Evolutionary conservation across 2,797 vertebrate genomes (phyloP).

Genomic region (Bufotes viridis): DNA sequence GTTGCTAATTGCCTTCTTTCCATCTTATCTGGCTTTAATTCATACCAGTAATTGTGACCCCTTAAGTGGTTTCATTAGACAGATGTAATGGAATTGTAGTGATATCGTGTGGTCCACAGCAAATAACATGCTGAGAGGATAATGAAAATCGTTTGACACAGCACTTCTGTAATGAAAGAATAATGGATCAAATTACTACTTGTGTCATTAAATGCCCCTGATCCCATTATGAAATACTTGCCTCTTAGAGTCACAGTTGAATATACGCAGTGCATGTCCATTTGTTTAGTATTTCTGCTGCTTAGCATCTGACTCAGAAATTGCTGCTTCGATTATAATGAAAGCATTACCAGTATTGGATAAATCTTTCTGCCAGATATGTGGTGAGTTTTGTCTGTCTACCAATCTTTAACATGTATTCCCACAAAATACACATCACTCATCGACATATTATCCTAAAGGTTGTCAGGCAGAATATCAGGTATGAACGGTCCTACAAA

Average conservation of each 20-base stretch:
- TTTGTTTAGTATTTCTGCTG: conserved; percentile 23
- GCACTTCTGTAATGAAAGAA: conserved; percentile 58
- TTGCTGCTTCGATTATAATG: background rate
- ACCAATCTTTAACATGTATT: background rate
- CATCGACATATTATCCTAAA: too few species aligned
- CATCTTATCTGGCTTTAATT: conserved; percentile 52
- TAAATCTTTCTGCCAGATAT: background rate
- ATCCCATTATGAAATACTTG: conserved; percentile 45
- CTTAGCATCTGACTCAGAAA: background rate
- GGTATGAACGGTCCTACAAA: too few species aligned
- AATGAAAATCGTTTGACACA: conserved; percentile 59
- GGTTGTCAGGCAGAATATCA: too few species aligned
- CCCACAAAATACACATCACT: too few species aligned
- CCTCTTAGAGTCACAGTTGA: conserved; percentile 17
- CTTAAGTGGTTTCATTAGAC: conserved; percentile 52
- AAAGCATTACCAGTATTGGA: background rate
- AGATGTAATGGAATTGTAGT: conserved; percentile 51
- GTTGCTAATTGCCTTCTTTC: conserved; percentile 36
- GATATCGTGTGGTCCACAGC: conserved; percentile 53
- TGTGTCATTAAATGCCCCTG: conserved; percentile 46
- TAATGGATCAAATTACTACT: conserved; percentile 58
- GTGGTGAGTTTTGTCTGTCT: background rate
- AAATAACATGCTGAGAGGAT: conserved; percentile 53
- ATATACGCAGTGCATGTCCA: conserved; percentile 11
- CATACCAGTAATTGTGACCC: conserved; percentile 50